Evolutionary conservation across 2,113 vertebrate species (phyloP).

Genomic region (Murina feae): DNA sequence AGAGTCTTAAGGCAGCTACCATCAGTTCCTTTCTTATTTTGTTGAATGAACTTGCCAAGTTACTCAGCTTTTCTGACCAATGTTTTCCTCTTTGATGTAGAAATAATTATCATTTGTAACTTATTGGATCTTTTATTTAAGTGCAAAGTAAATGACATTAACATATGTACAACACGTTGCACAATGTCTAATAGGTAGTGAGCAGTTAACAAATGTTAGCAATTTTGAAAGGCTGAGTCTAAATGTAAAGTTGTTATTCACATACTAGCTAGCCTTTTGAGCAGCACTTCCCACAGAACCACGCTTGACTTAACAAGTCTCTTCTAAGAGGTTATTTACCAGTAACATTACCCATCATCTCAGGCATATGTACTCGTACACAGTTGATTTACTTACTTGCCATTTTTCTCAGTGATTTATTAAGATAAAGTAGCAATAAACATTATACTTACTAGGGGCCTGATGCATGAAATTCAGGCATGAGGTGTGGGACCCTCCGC

Average conservation of each 20-base stretch:
- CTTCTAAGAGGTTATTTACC: neutral
- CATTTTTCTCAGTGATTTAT: neutral
- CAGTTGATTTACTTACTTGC: neutral
- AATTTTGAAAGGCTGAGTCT: neutral
- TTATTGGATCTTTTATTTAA: neutral
- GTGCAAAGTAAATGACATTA: neutral
- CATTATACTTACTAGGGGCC: fast-evolving
- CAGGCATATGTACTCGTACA: neutral
- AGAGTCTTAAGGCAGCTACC: neutral
- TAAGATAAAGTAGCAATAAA: neutral
- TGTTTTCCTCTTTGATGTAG: neutral
- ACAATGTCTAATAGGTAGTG: neutral
- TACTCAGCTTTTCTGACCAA: neutral
- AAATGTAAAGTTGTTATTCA: neutral
- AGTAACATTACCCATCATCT: neutral
- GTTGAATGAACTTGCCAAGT: neutral
- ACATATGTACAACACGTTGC: neutral
- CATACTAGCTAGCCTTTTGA: neutral
- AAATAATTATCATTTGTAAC: neutral
- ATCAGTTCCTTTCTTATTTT: neutral
- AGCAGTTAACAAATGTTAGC: neutral
- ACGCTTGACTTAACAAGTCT: neutral
- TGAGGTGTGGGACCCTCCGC: too few species aligned
- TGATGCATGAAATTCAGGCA: too few species aligned
- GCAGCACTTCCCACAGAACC: neutral